Conservation (phyloP, 2,888 invertebrate genomes). For the Ctena decussata region DNA sequence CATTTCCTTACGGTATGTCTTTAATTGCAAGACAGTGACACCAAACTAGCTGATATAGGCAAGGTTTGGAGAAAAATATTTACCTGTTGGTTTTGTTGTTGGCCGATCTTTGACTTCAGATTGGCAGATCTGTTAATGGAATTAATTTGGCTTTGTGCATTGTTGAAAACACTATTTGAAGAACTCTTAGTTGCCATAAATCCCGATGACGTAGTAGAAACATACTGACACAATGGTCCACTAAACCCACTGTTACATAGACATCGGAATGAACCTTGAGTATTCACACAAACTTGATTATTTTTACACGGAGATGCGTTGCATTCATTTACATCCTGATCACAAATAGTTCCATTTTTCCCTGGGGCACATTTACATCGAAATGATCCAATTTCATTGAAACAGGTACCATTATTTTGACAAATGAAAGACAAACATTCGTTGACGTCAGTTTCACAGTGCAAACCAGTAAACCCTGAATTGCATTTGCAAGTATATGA, state of each 20-base stretch:
- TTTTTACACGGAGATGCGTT: background rate
- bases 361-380: background rate
- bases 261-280: background rate
- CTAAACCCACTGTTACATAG: background rate
- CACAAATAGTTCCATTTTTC: background rate
- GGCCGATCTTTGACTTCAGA: no score
- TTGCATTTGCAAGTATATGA: background rate
- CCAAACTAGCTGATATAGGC: no score
- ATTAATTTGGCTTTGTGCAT: no score
- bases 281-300: background rate
- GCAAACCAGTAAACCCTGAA: background rate
- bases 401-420: background rate
- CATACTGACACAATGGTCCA: background rate
- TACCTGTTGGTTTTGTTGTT: no score
- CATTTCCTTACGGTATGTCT: no score
- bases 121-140: no score
- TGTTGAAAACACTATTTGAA: no score
- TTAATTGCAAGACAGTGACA: no score
- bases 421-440: background rate
- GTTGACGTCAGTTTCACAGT: background rate
- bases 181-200: no score
- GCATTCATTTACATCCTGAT: conserved; percentile 4
- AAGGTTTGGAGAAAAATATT: no score
- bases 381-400: background rate
- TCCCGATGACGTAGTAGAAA: no score